Evolutionary conservation across 2,113 vertebrate species (phyloP).

Genomic region (Phalacrocorax brasilianus): DNA sequence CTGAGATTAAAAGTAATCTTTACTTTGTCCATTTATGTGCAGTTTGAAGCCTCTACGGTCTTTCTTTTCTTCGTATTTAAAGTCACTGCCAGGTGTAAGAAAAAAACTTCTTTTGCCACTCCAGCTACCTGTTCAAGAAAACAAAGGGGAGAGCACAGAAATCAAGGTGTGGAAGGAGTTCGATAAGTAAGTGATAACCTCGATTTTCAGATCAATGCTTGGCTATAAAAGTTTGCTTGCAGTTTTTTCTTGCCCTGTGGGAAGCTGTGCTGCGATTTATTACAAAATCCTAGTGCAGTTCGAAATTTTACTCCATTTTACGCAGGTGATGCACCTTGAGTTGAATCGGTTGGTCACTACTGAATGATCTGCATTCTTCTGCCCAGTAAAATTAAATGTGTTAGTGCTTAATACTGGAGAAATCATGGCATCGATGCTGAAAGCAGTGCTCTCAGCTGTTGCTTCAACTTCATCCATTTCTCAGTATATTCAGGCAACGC

Average conservation of each 20-base stretch:
- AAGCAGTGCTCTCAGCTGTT: not conserved
- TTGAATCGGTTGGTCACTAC: not conserved
- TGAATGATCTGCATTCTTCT: not conserved
- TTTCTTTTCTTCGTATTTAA: slow-evolving; percentile 88
- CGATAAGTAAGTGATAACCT: slow-evolving; percentile 75
- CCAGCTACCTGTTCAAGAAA: slow-evolving; percentile 40
- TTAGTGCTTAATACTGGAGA: not conserved
- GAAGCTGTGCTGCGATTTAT: not conserved
- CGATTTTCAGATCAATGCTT: not conserved
- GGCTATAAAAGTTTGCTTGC: not conserved
- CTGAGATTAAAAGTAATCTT: not conserved
- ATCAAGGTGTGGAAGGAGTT: slow-evolving; percentile 79
- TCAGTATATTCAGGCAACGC: not conserved
- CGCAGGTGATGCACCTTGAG: not conserved
- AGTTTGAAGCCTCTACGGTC: slow-evolving; percentile 87
- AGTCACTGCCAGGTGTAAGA: slow-evolving; percentile 83
- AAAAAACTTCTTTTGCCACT: slow-evolving; percentile 61
- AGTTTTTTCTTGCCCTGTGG: rapidly evolving
- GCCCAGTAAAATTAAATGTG: not conserved
- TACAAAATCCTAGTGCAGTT: not conserved
- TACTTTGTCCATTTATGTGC: not conserved
- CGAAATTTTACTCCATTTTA: not conserved
- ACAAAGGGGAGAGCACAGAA: not conserved
- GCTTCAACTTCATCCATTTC: not conserved
- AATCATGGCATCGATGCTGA: not conserved